A percentile compares a stretch with the other conserved stretches of the same genome.
Evolutionary conservation across 2,113 vertebrate genomes (phyloP).

Genomic region (Tretioscincus oriximinensis): DNA sequence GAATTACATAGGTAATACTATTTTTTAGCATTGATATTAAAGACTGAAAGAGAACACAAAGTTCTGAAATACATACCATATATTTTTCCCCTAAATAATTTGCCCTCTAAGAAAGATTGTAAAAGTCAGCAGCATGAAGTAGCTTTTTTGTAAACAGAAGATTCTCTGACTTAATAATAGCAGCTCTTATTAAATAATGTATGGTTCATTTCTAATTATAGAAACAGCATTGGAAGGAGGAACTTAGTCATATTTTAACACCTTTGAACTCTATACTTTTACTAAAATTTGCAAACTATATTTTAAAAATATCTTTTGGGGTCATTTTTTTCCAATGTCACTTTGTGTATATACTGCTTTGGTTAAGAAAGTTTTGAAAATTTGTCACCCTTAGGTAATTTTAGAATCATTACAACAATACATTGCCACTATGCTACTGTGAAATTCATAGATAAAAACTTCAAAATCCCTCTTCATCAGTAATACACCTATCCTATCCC

Average conservation of each 20-base stretch:
- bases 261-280: neutral
- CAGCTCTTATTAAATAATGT: neutral
- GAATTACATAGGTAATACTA: too few species aligned
- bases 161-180: neutral
- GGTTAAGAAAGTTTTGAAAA: neutral
- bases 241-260: neutral
- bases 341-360: neutral
- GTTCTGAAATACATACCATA: too few species aligned
- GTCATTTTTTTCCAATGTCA: too few species aligned
- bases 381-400: neutral
- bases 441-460: too few species aligned
- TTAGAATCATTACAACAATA: too few species aligned
- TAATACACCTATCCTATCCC: neutral
- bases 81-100: too few species aligned
- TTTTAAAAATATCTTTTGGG: neutral
- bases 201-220: neutral
- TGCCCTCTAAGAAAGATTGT: too few species aligned
- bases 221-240: neutral
- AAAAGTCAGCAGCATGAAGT: neutral
- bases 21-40: too few species aligned
- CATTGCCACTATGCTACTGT: too few species aligned
- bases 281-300: neutral
- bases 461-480: too few species aligned
- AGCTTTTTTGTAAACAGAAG: constrained; percentile 1
- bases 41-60: too few species aligned